Conservation (phyloP, 1,140 invertebrate species). For the Wasmannia auropunctata region DNA sequence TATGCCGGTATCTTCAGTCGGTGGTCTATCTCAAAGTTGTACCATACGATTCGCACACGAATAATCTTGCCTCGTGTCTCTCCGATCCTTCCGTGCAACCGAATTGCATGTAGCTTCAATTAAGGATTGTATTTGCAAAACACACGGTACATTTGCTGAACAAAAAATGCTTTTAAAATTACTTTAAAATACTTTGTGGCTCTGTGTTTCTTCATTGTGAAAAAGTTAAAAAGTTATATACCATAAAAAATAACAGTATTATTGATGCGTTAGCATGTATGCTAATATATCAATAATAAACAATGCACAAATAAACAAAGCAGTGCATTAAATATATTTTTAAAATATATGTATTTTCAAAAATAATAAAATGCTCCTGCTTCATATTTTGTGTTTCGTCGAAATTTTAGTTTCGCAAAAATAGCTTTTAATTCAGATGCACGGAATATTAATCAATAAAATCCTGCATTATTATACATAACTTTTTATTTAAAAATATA, state of each 20-base stretch:
- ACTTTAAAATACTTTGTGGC: background rate
- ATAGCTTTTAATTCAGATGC: background rate
- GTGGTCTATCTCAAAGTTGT: background rate
- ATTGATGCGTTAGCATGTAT: no score
- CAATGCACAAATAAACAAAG: background rate
- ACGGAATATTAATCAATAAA: background rate
- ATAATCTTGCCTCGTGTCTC: background rate
- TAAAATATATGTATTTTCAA: background rate
- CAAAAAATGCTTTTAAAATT: background rate
- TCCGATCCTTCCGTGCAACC: background rate
- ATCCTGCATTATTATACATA: background rate
- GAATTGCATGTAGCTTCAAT: background rate
- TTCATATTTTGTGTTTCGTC: background rate
- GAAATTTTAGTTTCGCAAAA: constrained; percentile 17
- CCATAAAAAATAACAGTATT: background rate
- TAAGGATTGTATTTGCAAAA: background rate
- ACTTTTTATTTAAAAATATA: background rate
- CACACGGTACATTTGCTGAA: background rate
- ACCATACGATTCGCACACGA: background rate
- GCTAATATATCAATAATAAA: no score
- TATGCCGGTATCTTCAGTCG: constrained; percentile 28
- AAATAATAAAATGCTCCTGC: background rate
- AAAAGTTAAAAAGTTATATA: background rate
- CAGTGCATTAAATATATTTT: background rate
- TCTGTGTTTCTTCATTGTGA: background rate